A percentile compares a stretch with the other conserved stretches of the same genome.
Conservation (phyloP, 2,113 vertebrate species). For the Corythoichthys haematopterus region DNA sequence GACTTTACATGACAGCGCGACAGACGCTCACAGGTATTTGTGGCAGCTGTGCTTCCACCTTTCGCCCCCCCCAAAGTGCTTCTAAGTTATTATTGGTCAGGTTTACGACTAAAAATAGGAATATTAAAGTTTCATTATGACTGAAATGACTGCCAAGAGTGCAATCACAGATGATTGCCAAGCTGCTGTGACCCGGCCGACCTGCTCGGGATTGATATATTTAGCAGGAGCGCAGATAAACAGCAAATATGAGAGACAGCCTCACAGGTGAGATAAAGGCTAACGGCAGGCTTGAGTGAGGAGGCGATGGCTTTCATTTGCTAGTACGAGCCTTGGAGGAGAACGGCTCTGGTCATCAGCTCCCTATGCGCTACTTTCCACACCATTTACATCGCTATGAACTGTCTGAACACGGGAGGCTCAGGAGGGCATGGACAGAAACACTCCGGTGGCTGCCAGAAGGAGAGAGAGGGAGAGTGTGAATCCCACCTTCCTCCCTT, state of each 20-base stretch:
- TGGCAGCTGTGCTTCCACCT: constrained; percentile 45
- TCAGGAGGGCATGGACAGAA: constrained; percentile 59
- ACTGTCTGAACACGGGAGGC: constrained; percentile 60
- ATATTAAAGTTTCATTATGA: constrained; percentile 45
- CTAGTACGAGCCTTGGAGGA: constrained; percentile 38
- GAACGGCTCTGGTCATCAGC: constrained; percentile 60
- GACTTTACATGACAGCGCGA: constrained; percentile 47
- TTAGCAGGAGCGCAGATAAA: constrained; percentile 54
- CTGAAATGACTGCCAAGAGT: constrained; percentile 36
- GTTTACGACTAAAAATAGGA: constrained; percentile 58
- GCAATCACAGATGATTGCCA: constrained; percentile 58
- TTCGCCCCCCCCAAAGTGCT: constrained; percentile 31
- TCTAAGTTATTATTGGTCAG: constrained; percentile 43
- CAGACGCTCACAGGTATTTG: constrained; percentile 54
- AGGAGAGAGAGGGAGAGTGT: constrained; percentile 22
- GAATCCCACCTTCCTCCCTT: constrained; percentile 29
- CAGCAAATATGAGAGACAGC: constrained; percentile 49
- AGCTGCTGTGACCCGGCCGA: constrained; percentile 45
- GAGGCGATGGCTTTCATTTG: constrained; percentile 59
- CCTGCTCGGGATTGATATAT: constrained; percentile 57
- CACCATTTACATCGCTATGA: constrained; percentile 69
- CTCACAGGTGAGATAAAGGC: constrained; percentile 61
- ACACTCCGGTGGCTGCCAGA: constrained; percentile 49
- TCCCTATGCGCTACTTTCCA: constrained; percentile 64
- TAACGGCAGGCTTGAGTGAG: constrained; percentile 52